phyloP scores from a whole-genome alignment of 2,888 invertebrate genomes.

The Melanophora roralis region DNA sequence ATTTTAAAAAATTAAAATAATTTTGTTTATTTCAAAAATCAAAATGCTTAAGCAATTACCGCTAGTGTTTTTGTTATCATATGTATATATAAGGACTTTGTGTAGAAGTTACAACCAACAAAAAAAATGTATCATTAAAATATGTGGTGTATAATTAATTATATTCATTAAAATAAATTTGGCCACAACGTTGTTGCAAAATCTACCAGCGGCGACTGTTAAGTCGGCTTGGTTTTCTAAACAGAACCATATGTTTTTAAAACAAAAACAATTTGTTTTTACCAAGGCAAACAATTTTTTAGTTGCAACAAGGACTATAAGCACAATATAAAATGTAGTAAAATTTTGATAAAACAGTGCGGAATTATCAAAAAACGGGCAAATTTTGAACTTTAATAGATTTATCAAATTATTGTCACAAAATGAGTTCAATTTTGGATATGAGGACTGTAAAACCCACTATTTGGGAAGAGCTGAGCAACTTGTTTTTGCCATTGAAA shows the following conservation, averaged over 20 bases:
- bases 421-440: conserved; percentile 76
- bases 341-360: neutral
- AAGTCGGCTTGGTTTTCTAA: neutral
- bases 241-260: conserved; percentile 1
- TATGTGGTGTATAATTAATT: too few species aligned
- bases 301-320: conserved; percentile 20
- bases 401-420: neutral
- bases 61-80: too few species aligned
- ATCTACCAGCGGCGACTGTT: too few species aligned
- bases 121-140: too few species aligned
- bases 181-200: too few species aligned
- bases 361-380: neutral
- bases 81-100: too few species aligned
- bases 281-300: neutral
- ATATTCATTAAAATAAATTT: too few species aligned
- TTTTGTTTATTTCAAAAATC: too few species aligned
- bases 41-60: too few species aligned
- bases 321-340: conserved; percentile 2
- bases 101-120: too few species aligned
- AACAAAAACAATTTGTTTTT: neutral
- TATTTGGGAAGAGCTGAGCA: conserved; percentile 75
- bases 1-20: too few species aligned
- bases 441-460: conserved; percentile 73
- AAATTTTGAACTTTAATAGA: neutral
- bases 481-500: conserved; percentile 75